phyloP scores from a whole-genome alignment of 2,113 vertebrate species.

The Helogale parvula region DNA sequence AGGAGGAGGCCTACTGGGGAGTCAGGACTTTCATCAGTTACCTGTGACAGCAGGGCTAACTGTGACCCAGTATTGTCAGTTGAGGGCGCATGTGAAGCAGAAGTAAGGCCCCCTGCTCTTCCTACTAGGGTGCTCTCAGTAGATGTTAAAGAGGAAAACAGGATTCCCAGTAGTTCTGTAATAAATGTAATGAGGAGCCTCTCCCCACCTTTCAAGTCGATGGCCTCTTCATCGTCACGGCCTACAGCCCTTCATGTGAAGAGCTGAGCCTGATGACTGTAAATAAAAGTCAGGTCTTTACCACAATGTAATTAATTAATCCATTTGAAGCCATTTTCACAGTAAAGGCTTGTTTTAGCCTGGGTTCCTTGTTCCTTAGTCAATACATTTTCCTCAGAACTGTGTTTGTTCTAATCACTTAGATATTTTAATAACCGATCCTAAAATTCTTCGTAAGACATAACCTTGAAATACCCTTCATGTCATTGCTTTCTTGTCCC shows the following conservation, averaged over 20 bases:
- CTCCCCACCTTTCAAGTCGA: no score
- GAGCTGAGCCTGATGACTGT: neutral
- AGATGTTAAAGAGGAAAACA: neutral
- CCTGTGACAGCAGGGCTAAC: neutral
- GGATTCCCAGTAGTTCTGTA: neutral
- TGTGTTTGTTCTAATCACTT: neutral
- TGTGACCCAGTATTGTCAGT: accelerated
- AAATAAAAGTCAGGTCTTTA: neutral
- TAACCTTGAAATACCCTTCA: neutral
- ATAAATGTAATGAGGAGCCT: neutral
- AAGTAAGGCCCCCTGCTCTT: neutral
- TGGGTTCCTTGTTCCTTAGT: neutral
- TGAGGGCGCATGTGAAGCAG: neutral
- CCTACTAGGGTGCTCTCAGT: neutral
- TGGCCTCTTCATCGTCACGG: neutral
- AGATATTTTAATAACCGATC: neutral
- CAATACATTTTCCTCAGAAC: neutral
- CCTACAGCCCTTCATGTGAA: neutral
- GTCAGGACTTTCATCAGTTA: neutral
- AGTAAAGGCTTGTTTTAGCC: neutral
- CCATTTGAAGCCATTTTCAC: neutral
- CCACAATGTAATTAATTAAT: neutral
- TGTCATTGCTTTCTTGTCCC: neutral
- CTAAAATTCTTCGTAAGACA: neutral
- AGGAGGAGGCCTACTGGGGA: neutral